A percentile compares a stretch with the other conserved stretches of the same genome.
Conservation (phyloP, 2,113 vertebrate genomes). For the Saimiri boliviensis region DNA sequence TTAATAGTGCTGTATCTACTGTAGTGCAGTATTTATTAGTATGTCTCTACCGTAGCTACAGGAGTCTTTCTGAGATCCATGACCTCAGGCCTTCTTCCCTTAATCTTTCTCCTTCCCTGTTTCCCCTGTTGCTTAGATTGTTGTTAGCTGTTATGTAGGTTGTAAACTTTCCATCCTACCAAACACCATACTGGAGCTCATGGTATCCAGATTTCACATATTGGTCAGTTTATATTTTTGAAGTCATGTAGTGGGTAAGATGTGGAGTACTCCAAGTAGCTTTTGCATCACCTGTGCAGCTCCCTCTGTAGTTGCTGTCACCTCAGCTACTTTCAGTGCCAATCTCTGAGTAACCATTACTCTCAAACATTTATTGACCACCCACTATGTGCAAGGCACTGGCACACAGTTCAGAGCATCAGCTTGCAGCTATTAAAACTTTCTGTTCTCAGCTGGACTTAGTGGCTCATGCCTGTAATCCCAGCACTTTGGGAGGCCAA, state of each 20-base stretch:
- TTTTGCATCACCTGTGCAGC: not conserved
- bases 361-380: not conserved
- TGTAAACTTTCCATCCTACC: not conserved
- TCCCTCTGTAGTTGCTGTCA: not conserved
- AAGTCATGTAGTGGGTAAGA: not conserved
- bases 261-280: not conserved
- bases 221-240: not conserved
- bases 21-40: not conserved
- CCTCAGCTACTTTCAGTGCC: not conserved
- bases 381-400: not conserved
- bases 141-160: not conserved
- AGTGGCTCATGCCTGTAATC: too few relatives aligned
- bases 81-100: not conserved
- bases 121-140: not conserved
- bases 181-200: not conserved
- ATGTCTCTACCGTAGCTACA: too few relatives aligned
- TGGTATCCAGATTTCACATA: not conserved
- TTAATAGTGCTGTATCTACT: not conserved
- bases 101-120: not conserved
- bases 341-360: not conserved
- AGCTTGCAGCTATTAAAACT: not conserved
- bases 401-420: not conserved
- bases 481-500: too few relatives aligned
- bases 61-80: not conserved
- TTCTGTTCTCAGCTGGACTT: not conserved